Conservation (phyloP, 2,888 invertebrate genomes). For the Smittia aterrima region DNA sequence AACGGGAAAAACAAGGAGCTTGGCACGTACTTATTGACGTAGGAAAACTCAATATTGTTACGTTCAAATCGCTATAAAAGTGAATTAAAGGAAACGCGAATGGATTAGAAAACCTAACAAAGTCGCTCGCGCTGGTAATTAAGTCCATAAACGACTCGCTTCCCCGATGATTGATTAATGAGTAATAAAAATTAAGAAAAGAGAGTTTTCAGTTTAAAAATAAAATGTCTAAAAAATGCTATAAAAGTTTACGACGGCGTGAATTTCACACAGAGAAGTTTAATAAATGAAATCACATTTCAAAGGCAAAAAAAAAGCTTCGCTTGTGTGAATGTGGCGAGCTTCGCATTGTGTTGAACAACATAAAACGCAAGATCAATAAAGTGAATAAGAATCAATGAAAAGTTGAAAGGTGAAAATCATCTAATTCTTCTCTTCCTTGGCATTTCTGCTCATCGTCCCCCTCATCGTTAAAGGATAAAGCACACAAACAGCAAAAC, state of each 20-base stretch:
- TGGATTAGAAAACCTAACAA: neutral
- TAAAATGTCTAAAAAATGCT: neutral
- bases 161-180: constrained; percentile 2
- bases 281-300: neutral
- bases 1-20: neutral
- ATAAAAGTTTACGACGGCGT: constrained; percentile 19
- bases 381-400: constrained; percentile 28
- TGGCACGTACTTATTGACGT: constrained; percentile 11
- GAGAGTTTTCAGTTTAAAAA: neutral
- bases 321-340: constrained; percentile 18
- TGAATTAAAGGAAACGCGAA: neutral
- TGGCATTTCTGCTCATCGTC: neutral
- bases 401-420: constrained; percentile 38
- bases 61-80: neutral
- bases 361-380: constrained; percentile 1
- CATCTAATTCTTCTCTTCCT: constrained; percentile 2
- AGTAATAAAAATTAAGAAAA: neutral
- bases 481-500: neutral
- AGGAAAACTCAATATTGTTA: constrained; percentile 5
- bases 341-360: neutral
- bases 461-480: neutral
- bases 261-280: neutral
- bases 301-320: neutral
- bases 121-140: neutral
- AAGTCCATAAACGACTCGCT: constrained; percentile 5